phyloP scores from a whole-genome alignment of 2,888 invertebrate species.

The Volucella bombylans region DNA sequence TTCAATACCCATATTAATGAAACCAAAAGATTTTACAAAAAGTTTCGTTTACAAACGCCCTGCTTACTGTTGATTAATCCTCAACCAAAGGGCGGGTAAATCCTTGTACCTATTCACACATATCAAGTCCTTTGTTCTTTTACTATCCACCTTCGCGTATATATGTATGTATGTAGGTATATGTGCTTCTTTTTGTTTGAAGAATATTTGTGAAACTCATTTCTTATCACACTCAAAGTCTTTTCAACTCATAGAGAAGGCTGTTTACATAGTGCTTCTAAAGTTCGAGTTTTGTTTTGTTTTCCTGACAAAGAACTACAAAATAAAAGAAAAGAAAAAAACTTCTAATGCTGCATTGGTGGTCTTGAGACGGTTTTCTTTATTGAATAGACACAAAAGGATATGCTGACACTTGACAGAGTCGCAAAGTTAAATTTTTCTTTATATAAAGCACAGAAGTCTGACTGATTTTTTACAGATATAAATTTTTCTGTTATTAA shows the following conservation, averaged over 20 bases:
- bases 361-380: no score
- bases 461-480: no score
- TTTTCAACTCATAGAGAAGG: not conserved
- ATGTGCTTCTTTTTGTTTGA: not conserved
- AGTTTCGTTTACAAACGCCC: not conserved
- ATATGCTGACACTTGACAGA: no score
- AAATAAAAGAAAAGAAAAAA: conserved; percentile 3
- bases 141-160: no score
- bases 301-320: conserved; percentile 8
- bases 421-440: no score
- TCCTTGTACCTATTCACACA: not conserved
- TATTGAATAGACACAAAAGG: no score
- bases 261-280: not conserved
- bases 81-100: not conserved
- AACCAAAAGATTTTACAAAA: not conserved
- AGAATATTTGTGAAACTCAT: conserved; percentile 18
- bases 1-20: no score
- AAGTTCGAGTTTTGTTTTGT: not conserved
- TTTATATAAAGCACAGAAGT: no score
- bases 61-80: conserved; percentile 25
- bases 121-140: not conserved
- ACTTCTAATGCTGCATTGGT: no score
- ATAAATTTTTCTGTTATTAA: no score
- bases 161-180: not conserved
- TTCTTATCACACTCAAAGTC: not conserved